These are phyloP conservation scores for Conus betulinus DNA, from an alignment of 1,140 invertebrate genomes.

Conservation along the genomic window DNA sequence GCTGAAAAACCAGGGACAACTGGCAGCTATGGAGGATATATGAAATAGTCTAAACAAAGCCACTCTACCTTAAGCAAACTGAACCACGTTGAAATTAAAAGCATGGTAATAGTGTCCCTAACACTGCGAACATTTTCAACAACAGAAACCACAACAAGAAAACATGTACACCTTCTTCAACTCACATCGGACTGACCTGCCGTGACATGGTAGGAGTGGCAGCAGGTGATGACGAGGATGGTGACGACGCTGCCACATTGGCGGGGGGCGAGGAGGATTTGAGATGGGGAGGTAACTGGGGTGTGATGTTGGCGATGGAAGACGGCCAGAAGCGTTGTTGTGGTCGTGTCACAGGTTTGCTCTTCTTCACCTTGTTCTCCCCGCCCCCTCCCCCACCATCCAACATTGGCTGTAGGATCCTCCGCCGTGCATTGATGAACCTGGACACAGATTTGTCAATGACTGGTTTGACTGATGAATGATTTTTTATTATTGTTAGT, in stretches of 20 bases:
- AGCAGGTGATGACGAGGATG: background rate
- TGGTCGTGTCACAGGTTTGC: slow-evolving; percentile 73
- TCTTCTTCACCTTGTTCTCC: slow-evolving; percentile 71
- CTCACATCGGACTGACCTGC: background rate
- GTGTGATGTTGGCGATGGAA: slow-evolving; percentile 77
- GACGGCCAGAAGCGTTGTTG: slow-evolving; percentile 80
- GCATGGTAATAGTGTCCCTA: too few relatives aligned
- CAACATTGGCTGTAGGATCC: slow-evolving; percentile 91
- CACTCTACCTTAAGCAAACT: too few relatives aligned
- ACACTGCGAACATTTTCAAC: too few relatives aligned
- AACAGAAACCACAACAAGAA: too few relatives aligned
- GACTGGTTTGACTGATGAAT: too few relatives aligned
- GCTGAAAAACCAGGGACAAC: too few relatives aligned
- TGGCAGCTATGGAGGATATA: too few relatives aligned
- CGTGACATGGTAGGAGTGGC: background rate
- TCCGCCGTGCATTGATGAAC: slow-evolving; percentile 95
- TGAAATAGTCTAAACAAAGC: too few relatives aligned
- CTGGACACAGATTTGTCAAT: slow-evolving; percentile 79
- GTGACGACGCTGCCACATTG: background rate
- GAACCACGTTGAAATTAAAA: too few relatives aligned
- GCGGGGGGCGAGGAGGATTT: background rate
- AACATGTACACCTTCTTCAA: too few relatives aligned
- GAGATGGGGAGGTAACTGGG: slow-evolving; percentile 54
- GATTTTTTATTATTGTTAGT: too few relatives aligned
- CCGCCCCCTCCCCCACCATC: slow-evolving; percentile 64